Evolutionary conservation across 2,113 vertebrate genomes (phyloP), one percentile per base, ranked within the genome.

Genomic region (Dasyprocta punctata): DNA sequence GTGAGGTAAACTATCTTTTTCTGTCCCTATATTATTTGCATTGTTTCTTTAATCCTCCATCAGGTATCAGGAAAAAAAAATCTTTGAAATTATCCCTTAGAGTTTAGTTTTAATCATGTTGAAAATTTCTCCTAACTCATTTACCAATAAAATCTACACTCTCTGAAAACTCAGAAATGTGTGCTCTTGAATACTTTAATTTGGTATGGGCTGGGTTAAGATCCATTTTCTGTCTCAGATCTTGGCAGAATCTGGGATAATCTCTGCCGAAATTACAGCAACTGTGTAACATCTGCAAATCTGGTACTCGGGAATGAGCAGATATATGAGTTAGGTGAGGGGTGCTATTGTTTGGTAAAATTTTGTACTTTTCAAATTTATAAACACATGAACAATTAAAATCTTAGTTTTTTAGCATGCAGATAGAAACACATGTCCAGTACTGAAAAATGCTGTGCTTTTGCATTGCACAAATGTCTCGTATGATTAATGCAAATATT

Each of bases 331-430:
- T 82, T 81, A 82, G 44, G 5, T 91, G 49, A 75, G 56, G 83
- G 69, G 36, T 60, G 67, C 63, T 92, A 54, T 90, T 96, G 84
- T 95, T 90, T 71, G 60, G 20, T 69, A 47, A 95, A 95, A 69
- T 96, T 94, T 96, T 88, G 86, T 28, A 81, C 83, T 98, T 95
- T 95, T 97, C 65, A 95, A 75, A 73, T 95, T 97, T 92, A 94
- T 92, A 90, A 92, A 82, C 71, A 81, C 38, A 26, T 67, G 20
- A 92, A 83, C 94, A 92, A 96, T 92, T 63, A 65, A 73, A 4
- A 17, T 80, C 71, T 4, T 73, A 95, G 89, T 96, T 96, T 95
- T 96, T 30, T 88, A 86, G 82, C 95, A 95, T n/a, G 3, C 3
- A 91, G 28, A 22, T 36, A 65, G 71, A 69, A 69, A n/a, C 36